Evolutionary conservation across 2,797 vertebrate genomes (phyloP).

Genomic region (Typhlichthys eigenmanni): DNA sequence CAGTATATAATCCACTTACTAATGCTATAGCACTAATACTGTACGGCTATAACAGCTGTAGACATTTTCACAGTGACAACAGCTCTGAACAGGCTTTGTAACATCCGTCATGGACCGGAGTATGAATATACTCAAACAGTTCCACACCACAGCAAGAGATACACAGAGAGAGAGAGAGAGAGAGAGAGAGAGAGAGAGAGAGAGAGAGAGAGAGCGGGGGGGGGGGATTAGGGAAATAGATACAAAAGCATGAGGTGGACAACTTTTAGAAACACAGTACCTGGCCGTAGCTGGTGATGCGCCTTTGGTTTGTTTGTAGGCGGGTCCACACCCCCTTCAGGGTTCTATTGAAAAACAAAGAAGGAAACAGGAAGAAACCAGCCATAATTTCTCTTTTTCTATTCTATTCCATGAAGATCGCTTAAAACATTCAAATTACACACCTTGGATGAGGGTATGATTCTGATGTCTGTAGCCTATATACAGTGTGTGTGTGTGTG

Average conservation of each 20-base stretch:
- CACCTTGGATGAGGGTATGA: too few species aligned
- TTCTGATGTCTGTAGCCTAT: too few species aligned
- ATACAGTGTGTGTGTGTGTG: neutral
- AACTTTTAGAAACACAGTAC: slow-evolving; percentile 46
- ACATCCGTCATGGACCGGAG: neutral
- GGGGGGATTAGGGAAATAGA: slow-evolving; percentile 11
- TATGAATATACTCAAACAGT: neutral
- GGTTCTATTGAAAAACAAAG: too few species aligned
- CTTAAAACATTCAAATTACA: too few species aligned
- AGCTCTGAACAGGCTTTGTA: neutral
- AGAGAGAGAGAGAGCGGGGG: slow-evolving; percentile 2
- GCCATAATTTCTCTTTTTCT: too few species aligned
- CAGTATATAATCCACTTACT: too few species aligned
- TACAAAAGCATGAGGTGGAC: neutral
- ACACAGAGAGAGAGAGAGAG: neutral
- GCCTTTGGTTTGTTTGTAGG: too few species aligned
- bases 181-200: neutral
- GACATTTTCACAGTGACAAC: neutral
- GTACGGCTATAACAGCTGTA: too few species aligned
- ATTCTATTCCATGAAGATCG: too few species aligned
- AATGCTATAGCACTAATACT: too few species aligned
- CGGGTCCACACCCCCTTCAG: too few species aligned
- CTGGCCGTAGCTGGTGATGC: slow-evolving; percentile 34
- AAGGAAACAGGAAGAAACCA: too few species aligned
- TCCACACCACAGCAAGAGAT: neutral